Evolutionary conservation across 2,113 vertebrate genomes (phyloP), one percentile per base, ranked within the genome.

Genomic region (Salvelinus sp.): DNA sequence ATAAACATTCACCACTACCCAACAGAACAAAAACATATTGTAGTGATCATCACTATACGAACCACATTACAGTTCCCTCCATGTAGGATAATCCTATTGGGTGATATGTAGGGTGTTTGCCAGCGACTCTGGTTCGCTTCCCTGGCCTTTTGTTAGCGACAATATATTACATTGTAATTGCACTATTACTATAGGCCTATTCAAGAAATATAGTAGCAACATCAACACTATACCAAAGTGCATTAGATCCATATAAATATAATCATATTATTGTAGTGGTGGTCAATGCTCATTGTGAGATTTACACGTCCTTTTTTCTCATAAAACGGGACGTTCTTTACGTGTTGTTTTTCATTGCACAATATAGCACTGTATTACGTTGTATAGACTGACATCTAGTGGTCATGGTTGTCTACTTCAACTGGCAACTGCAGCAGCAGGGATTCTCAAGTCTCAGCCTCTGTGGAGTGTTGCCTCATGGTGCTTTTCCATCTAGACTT

Each of bases 361-460:
- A 14, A 0, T 58, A 12, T 65, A 50, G 27, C 18, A 27, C 9
- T 66, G 23, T 13, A 80, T 86, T 66, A 67, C 28, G 33, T 69
- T 75, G 79, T 72, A 64, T 76, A 80, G 66, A 80, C 76, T 82
- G 87, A 75, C 90, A 77, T 50, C 86, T 86, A 80, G 79, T 82
- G 91, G 88, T 64, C 10, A 1, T 2, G 22, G 0, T 1, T 22
- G 0, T 64, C 0, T 12, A 73, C 25, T 38, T 67, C 0, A 7
- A 72, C 12, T 68, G 25, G 23, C 6, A 10, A 63, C 7, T 10
- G 22, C 60, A 10, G 23, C 23, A 25, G 6, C 20, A 7, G 60
- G 3, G 14, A 44, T 10, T 18, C 3, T 63, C 60, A 9, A 9
- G 60, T 63, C 20, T 22, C 22, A 22, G 10, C 12, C 60, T 44